A percentile compares a stretch with the other conserved stretches of the same genome.
These are phyloP conservation scores for Solea senegalensis DNA, from an alignment of 2,113 vertebrate species.

Conservation along the genomic window DNA sequence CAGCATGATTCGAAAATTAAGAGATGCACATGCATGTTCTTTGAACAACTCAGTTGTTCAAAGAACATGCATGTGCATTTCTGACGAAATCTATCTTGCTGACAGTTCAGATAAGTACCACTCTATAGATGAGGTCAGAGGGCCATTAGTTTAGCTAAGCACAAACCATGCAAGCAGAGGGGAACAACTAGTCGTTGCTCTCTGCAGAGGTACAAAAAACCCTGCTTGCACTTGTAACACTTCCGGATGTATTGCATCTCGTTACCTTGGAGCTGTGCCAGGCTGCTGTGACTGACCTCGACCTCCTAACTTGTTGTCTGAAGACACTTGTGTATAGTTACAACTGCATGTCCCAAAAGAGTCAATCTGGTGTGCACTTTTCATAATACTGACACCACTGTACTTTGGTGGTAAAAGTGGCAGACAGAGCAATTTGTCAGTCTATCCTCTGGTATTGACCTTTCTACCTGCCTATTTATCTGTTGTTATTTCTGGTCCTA, in stretches of 20 bases:
- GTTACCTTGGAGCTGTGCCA: background rate
- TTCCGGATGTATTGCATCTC: too few species aligned
- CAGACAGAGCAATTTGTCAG: constrained; percentile 34
- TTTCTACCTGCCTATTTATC: constrained; percentile 46
- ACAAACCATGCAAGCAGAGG: too few species aligned
- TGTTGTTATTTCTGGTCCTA: background rate
- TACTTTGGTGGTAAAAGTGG: constrained; percentile 16
- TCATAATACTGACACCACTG: constrained; percentile 3
- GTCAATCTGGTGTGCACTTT: background rate
- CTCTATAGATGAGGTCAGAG: too few species aligned
- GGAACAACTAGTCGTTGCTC: too few species aligned
- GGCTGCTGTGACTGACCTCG: background rate
- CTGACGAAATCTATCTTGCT: too few species aligned
- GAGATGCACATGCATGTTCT: too few species aligned
- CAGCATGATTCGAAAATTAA: background rate
- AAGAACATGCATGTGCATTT: too few species aligned
- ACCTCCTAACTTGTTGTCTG: background rate
- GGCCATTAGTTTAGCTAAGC: too few species aligned
- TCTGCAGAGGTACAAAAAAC: too few species aligned
- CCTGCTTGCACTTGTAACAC: too few species aligned
- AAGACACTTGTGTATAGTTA: background rate
- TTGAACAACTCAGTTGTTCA: too few species aligned
- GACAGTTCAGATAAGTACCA: too few species aligned
- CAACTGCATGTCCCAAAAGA: background rate
- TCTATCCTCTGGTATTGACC: constrained; percentile 27